These are phyloP conservation scores for Cinclus cinclus DNA, from an alignment of 2,113 vertebrate species.

Conservation along the genomic window DNA sequence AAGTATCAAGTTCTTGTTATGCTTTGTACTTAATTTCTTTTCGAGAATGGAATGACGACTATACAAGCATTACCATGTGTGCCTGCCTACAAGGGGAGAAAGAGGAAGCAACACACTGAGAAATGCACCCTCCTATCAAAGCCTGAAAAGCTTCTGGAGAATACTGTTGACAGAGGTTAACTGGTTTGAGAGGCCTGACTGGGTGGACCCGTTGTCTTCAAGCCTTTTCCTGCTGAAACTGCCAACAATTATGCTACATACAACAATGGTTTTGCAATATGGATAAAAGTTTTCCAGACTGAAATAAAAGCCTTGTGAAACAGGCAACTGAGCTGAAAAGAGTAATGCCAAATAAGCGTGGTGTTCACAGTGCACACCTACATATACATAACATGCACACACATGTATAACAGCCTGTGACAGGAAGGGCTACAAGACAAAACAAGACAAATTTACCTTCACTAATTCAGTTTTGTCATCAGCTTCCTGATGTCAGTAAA, in stretches of 20 bases:
- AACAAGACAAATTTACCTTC: conserved; percentile 71
- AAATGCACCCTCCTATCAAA: neutral
- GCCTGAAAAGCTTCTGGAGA: neutral
- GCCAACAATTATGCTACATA: neutral
- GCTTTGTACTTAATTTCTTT: neutral
- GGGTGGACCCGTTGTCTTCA: neutral
- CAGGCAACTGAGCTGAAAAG: neutral
- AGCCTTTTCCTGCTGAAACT: neutral
- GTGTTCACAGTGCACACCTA: neutral
- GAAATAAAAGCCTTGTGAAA: neutral
- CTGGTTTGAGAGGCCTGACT: neutral
- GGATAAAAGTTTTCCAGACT: neutral
- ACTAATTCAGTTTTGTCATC: conserved; percentile 83
- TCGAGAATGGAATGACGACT: neutral
- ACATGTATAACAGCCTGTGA: neutral
- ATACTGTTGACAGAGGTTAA: neutral
- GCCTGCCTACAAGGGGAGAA: neutral
- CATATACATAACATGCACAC: neutral
- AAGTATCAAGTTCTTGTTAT: neutral
- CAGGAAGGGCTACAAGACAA: neutral
- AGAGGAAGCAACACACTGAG: neutral
- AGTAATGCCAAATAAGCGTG: neutral
- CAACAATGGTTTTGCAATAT: neutral
- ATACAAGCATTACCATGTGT: neutral
- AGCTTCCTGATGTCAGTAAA: conserved; percentile 74